phyloP scores from a whole-genome alignment of 2,888 invertebrate genomes.

The Sinhomidia bicolor region DNA sequence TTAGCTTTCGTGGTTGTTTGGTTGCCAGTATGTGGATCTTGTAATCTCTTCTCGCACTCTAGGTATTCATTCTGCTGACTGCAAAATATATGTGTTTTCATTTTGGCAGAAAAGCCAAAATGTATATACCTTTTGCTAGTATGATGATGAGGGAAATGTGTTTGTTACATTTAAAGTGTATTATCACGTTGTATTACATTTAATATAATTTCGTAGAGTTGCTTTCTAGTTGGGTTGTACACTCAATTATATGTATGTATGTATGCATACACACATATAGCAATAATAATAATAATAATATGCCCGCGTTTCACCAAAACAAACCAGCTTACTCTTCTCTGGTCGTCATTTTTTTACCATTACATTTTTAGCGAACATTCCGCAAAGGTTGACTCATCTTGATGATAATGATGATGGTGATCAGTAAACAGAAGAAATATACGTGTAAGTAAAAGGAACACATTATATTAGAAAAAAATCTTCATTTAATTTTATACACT shows the following conservation, averaged over 20 bases:
- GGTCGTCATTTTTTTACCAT: conserved; percentile 51
- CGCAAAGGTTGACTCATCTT: conserved; percentile 69
- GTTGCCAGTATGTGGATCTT: conserved; percentile 1
- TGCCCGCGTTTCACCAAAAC: neutral
- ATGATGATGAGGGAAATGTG: conserved; percentile 5
- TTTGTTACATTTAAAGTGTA: neutral
- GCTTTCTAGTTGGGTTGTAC: neutral
- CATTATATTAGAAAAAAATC: conserved; percentile 26
- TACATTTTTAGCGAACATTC: conserved; percentile 69
- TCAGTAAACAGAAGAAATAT: neutral
- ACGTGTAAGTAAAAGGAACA: neutral
- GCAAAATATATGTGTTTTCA: conserved; percentile 47
- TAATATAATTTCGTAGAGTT: conserved; percentile 32
- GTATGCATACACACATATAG: conserved; percentile 37
- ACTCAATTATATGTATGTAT: no score
- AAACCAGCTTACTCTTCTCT: neutral
- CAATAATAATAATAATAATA: no score
- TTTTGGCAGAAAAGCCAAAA: conserved; percentile 68
- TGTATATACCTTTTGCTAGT: conserved; percentile 41
- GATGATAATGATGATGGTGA: neutral
- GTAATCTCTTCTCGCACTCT: neutral
- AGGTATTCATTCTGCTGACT: neutral
- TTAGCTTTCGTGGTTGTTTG: neutral
- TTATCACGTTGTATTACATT: conserved; percentile 38
- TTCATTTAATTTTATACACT: no score